phyloP scores from a whole-genome alignment of 1,140 invertebrate genomes.

The Proctacanthus coquilletti region DNA sequence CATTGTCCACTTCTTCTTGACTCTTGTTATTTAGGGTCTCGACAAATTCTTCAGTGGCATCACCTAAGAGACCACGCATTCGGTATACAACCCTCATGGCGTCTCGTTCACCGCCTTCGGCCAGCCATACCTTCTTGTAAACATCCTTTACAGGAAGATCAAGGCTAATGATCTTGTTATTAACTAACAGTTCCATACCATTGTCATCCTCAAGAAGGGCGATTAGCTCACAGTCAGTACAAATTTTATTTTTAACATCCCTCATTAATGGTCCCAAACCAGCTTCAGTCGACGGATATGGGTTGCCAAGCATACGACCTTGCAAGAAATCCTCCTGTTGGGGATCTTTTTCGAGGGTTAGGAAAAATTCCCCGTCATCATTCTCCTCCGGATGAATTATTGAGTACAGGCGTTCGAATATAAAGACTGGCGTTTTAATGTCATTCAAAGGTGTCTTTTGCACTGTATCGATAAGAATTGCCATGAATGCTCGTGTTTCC shows the following conservation, averaged over 20 bases:
- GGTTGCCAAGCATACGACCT: conserved; percentile 95
- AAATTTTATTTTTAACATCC: conserved; percentile 97
- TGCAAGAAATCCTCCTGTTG: conserved; percentile 97
- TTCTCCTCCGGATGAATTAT: conserved; percentile 97
- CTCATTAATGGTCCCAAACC: conserved; percentile 94
- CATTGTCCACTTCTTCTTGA: conserved; percentile 83
- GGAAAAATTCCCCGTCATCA: conserved; percentile 90
- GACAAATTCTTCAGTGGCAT: conserved; percentile 97
- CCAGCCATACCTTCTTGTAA: conserved; percentile 74
- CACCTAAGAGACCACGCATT: conserved; percentile 90
- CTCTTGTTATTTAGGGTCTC: conserved; percentile 78
- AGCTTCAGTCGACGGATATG: conserved; percentile 84
- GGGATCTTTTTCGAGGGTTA: conserved; percentile 93
- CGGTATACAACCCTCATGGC: conserved; percentile 98
- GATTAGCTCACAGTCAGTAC: conserved; percentile 92
- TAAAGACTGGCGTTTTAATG: conserved; percentile 89
- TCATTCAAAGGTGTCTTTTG: conserved; percentile 86
- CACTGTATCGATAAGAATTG: conserved; percentile 90
- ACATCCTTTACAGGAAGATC: conserved; percentile 92
- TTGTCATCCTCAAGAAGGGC: conserved; percentile 94
- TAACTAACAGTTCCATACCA: conserved; percentile 96
- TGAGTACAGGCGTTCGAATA: conserved; percentile 92
- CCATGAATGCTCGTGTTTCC: conserved; percentile 94
- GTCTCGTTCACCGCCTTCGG: conserved; percentile 71
- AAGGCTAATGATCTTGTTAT: conserved; percentile 95